phyloP scores from a whole-genome alignment of 2,797 vertebrate species.

The Acipenser oxyrinchus region DNA sequence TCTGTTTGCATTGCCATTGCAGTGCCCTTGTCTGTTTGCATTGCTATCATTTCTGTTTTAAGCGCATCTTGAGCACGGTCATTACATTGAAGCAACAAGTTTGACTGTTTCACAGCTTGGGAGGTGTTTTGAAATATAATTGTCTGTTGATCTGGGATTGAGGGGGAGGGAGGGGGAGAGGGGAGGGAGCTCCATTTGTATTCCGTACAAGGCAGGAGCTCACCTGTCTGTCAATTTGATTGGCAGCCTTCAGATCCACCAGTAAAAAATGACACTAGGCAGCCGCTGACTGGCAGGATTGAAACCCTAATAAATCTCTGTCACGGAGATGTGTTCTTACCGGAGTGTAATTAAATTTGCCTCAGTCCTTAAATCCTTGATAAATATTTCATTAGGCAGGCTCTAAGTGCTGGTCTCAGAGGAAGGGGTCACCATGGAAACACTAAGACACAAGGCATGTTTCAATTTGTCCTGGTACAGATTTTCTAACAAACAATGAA shows the following conservation, averaged over 20 bases:
- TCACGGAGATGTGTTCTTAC: constrained; percentile 42
- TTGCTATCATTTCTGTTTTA: background rate
- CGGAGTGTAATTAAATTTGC: constrained; percentile 59
- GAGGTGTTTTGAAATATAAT: no score
- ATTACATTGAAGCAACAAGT: no score
- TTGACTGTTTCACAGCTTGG: no score
- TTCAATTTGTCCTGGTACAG: no score
- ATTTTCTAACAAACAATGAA: no score
- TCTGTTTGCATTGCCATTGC: no score
- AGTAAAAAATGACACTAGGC: constrained; percentile 16
- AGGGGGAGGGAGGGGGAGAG: no score
- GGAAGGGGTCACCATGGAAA: constrained; percentile 39
- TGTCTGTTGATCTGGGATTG: no score
- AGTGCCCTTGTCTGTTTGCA: no score
- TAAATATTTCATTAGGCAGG: constrained; percentile 60
- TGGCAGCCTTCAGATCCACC: background rate
- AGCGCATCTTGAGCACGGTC: no score
- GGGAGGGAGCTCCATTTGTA: no score
- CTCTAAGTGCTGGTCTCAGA: constrained; percentile 30
- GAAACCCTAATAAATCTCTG: constrained; percentile 29
- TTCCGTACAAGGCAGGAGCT: background rate
- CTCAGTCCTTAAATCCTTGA: constrained; percentile 51
- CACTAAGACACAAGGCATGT: no score
- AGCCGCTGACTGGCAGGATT: constrained; percentile 35
- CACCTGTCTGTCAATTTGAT: background rate